A percentile compares a stretch with the other conserved stretches of the same genome.
Conservation (phyloP, 2,888 invertebrate species). For the Cyclophora albipunctata region DNA sequence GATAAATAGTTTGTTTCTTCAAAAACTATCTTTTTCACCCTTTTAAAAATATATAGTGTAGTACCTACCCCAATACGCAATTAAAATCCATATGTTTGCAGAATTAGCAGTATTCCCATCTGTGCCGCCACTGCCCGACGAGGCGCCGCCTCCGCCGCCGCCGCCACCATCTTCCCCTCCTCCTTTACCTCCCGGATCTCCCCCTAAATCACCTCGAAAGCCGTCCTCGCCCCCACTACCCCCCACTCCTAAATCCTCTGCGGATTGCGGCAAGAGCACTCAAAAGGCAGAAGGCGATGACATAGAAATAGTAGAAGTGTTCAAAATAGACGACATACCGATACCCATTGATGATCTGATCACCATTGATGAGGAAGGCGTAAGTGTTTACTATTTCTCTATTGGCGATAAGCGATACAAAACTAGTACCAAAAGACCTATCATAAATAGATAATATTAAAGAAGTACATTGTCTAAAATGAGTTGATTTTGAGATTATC, state of each 20-base stretch:
- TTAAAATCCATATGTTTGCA: conserved; percentile 15
- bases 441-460: no score
- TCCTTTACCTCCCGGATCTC: conserved; percentile 10
- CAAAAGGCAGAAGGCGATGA: conserved; percentile 23
- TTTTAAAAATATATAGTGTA: no score
- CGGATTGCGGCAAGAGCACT: no score
- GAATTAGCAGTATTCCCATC: conserved; percentile 54
- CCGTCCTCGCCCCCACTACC: conserved; percentile 14
- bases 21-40: no score
- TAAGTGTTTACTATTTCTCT: conserved; percentile 21
- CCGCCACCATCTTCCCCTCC: conserved; percentile 29
- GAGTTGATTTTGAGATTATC: no score
- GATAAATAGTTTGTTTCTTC: no score
- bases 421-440: neutral
- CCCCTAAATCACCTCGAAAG: conserved; percentile 1
- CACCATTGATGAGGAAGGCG: conserved; percentile 43
- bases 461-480: no score
- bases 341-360: conserved; percentile 39
- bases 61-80: no score
- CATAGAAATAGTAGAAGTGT: conserved; percentile 36
- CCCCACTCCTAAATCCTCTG: neutral
- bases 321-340: conserved; percentile 46
- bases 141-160: conserved; percentile 49
- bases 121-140: conserved; percentile 63
- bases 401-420: neutral